Evolutionary conservation across 2,797 vertebrate genomes (phyloP).

Genomic region (Coregonus ussuriensis): DNA sequence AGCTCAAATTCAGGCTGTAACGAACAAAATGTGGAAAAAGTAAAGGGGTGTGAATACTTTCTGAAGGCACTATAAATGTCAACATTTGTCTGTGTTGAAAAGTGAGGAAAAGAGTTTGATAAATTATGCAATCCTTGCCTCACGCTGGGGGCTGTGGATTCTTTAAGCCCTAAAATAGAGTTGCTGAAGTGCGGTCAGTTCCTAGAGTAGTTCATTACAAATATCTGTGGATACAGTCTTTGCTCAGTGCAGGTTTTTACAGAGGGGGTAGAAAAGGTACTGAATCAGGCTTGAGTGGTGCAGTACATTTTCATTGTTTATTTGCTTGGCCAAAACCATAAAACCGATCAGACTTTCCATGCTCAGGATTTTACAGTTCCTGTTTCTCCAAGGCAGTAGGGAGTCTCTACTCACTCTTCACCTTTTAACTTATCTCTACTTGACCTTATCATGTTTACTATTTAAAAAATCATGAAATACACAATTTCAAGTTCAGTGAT

Average conservation of each 20-base stretch:
- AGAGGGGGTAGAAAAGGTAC: constrained; percentile 30
- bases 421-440: not conserved
- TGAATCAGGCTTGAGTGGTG: constrained; percentile 21
- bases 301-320: constrained; percentile 41
- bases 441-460: constrained; percentile 30
- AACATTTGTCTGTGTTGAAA: constrained; percentile 27
- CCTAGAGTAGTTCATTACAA: constrained; percentile 39
- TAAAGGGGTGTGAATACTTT: no score
- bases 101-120: constrained; percentile 34
- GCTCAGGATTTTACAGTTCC: constrained; percentile 34
- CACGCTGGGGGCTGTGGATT: constrained; percentile 30
- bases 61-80: constrained; percentile 22
- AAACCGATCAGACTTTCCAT: constrained; percentile 43
- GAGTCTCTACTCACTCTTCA: constrained; percentile 9
- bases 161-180: constrained; percentile 51
- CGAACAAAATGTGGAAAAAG: no score
- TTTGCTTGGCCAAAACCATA: constrained; percentile 42
- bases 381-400: constrained; percentile 38
- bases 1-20: no score
- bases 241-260: constrained; percentile 31
- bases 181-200: constrained; percentile 39
- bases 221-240: constrained; percentile 44
- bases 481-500: not conserved
- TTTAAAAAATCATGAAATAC: not conserved
- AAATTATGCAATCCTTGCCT: constrained; percentile 31